These are phyloP conservation scores for Athalia circularis DNA, from an alignment of 2,888 invertebrate genomes.

Conservation along the genomic window DNA sequence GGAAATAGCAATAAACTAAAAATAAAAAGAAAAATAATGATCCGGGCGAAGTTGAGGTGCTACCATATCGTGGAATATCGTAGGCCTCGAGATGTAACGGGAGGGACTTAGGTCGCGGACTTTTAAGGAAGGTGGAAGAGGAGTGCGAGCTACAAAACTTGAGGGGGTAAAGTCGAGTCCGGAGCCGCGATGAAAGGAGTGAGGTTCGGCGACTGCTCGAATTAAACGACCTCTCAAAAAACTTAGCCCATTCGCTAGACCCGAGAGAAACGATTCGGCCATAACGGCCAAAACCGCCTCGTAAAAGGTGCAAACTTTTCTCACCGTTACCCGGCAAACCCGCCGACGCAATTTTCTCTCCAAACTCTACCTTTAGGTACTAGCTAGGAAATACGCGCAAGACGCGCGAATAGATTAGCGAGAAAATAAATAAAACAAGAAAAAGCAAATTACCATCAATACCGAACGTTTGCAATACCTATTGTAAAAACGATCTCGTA, in stretches of 20 bases:
- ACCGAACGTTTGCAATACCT: too few relatives aligned
- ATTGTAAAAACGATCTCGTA: too few relatives aligned
- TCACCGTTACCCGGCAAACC: not conserved
- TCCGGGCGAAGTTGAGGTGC: too few relatives aligned
- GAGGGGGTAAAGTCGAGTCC: too few relatives aligned
- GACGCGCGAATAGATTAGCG: conserved; percentile 2
- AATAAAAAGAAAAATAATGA: too few relatives aligned
- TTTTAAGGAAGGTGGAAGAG: too few relatives aligned
- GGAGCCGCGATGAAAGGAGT: not conserved
- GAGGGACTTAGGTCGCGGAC: too few relatives aligned
- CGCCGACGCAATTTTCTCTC: not conserved
- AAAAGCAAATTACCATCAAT: not conserved
- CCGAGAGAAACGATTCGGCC: conserved; percentile 43
- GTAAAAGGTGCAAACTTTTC: conserved; percentile 44
- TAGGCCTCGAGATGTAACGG: too few relatives aligned
- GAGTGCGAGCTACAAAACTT: too few relatives aligned
- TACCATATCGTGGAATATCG: too few relatives aligned
- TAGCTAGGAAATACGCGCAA: not conserved
- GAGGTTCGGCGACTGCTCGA: conserved; percentile 24
- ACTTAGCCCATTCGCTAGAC: conserved; percentile 39
- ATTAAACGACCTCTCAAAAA: conserved; percentile 53
- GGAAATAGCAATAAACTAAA: too few relatives aligned
- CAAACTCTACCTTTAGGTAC: not conserved
- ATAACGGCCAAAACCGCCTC: conserved; percentile 38
- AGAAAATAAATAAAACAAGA: not conserved